Conservation (phyloP, 37 sponge, comb jelly and placozoan species). For the Haliclona indistincta region DNA sequence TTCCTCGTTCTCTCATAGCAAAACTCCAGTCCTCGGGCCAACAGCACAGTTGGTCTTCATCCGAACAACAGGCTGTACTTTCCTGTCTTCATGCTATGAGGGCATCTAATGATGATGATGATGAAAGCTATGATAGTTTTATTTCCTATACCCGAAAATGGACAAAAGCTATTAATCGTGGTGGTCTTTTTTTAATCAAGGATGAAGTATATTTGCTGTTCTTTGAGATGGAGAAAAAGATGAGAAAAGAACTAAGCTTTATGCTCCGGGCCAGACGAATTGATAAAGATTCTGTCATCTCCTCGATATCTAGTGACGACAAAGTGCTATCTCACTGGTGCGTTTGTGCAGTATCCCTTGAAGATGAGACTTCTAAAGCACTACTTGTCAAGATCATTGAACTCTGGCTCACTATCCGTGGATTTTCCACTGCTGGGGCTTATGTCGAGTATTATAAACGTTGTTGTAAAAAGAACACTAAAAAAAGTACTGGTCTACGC, state of each 20-base stretch:
- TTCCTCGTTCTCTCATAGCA: slow-evolving; percentile 22
- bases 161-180: slow-evolving; percentile 36
- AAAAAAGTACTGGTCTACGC: slow-evolving; percentile 22
- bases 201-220: slow-evolving; percentile 23
- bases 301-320: slow-evolving; percentile 19
- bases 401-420: slow-evolving; percentile 50
- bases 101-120: slow-evolving; percentile 23
- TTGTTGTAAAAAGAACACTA: not conserved
- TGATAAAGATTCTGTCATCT: slow-evolving; percentile 1
- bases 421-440: slow-evolving; percentile 39
- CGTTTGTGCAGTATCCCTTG: slow-evolving; percentile 19
- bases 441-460: slow-evolving; percentile 49
- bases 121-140: not conserved
- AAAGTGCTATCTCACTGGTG: slow-evolving; percentile 59
- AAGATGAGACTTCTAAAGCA: slow-evolving; percentile 5
- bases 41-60: no score
- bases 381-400: slow-evolving; percentile 18
- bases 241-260: slow-evolving; percentile 1
- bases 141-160: slow-evolving; percentile 29
- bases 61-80: no score
- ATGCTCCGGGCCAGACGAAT: not conserved
- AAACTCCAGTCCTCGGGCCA: no score
- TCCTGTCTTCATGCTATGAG: slow-evolving; percentile 45
- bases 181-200: slow-evolving; percentile 50
- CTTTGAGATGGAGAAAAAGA: slow-evolving; percentile 13